Evolutionary conservation across 2,797 vertebrate species (phyloP), one percentile per base, ranked within the genome.

Genomic region (Myotis daubentonii): DNA sequence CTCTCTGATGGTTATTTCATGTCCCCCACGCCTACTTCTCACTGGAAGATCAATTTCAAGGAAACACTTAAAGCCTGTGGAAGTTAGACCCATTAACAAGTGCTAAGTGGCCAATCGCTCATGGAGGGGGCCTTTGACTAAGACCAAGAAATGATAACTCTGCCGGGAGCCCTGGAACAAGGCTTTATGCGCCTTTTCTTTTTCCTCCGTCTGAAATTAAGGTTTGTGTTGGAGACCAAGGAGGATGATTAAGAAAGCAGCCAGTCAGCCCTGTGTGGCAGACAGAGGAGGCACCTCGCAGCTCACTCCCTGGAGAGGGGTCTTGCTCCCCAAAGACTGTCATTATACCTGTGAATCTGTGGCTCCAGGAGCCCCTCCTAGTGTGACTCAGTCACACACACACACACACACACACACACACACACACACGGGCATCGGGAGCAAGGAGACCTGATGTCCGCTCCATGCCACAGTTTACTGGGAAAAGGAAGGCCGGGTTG

Each of bases 51-150:
- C 95, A 87, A 68, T 82, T 95, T 68, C 71, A 90, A 88, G 92
- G 82, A 55, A 57, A 94, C 97, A 85, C 49, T 91, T 96, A 87
- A n/a, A 92, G 95, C 71, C 94, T 83, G 79, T 90, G 95, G 96
- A 97, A 97, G 97, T 98, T 94, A 97, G 97, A 96, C 93, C 51
- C 71, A 94, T 97, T 97, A 98, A 92, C 49, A 66, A 97, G 90
- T 49, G 55, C 89, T 97, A 97, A 97, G 94, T 89, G 89, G 92
- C 94, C 97, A 92, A 94, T 97, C 87, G 47, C 71, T 88, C 10
- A 38, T 25, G 15, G 84, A 96, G 66, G 0, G 1, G 95, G 88
- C 78, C 85, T 85, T 83, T 86, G 94, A 95, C 96, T 91, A 97
- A 92, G 84, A 95, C 83, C 44, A 3, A 0, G 20, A 94, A 87